These are phyloP conservation scores for Pristionchus japonicus DNA, from an alignment of 2,888 invertebrate genomes.

Conservation along the genomic window DNA sequence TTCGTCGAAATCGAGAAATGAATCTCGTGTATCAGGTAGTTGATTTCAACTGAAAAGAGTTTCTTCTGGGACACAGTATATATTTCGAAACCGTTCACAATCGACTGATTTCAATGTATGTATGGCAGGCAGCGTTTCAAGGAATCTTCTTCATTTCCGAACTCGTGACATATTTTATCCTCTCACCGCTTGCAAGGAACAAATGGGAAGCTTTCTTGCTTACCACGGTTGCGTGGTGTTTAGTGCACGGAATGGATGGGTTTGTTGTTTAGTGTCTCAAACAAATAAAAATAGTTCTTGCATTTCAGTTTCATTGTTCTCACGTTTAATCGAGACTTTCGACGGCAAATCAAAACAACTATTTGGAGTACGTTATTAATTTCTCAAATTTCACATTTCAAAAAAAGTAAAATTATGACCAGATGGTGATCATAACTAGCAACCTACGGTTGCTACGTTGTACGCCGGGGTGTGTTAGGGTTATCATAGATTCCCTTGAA, in stretches of 20 bases:
- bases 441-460: too few relatives aligned
- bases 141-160: conserved; percentile 53
- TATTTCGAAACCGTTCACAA: too few relatives aligned
- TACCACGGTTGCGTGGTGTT: conserved; percentile 53
- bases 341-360: background rate
- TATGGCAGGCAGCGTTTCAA: conserved; percentile 50
- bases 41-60: background rate
- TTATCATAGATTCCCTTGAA: too few relatives aligned
- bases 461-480: too few relatives aligned
- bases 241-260: conserved; percentile 54
- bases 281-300: background rate
- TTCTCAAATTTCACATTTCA: too few relatives aligned
- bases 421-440: too few relatives aligned
- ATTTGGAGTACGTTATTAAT: too few relatives aligned
- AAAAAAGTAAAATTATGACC: too few relatives aligned
- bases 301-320: conserved; percentile 4
- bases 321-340: background rate
- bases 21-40: conserved; percentile 3
- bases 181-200: conserved; percentile 43
- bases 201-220: conserved; percentile 49
- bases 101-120: too few relatives aligned
- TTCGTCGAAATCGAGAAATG: background rate
- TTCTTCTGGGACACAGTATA: too few relatives aligned
- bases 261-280: background rate
- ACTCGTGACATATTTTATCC: conserved; percentile 54